Evolutionary conservation across 1,140 invertebrate species (phyloP), one percentile per base, ranked within the genome.

Genomic region (Pissodes strobi): DNA sequence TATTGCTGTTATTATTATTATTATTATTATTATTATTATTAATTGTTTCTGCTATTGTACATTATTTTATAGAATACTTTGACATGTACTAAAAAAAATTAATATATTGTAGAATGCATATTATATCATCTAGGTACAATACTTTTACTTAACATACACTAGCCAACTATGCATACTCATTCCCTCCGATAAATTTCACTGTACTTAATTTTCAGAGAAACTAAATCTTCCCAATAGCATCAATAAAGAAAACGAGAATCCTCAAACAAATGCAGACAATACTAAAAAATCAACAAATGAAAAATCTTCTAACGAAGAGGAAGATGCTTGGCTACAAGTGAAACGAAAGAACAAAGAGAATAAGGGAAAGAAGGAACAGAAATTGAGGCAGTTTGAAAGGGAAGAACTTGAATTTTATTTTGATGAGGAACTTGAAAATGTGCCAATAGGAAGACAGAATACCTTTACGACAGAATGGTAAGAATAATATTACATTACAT

Each of bases 341-440:
- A 75, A 73, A 49, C 64, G 76, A 23, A 76, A 76, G 68, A 71
- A 67, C 43, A 72, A 73, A 43, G 73, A 83, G 77, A 79, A 77
- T 30, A 77, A 72, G 57, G 74, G 78, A 2, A 27, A 73, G 48
- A 72, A 75, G 69, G 61, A 80, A 75, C 67, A 65, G 60, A 61
- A 80, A 79, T 59, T 51, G 34, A 73, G 72, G 57, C 34, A 59
- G 21, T 34, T 66, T 37, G 85, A 88, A 77, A 85, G 88, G 62
- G 93, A 95, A 78, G 95, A 98, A 77, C 80, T 98, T 58, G 92
- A 97, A 78, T 98, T 99, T 81, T 91, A 96, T 81, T 96, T 98
- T 81, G 96, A 99, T 77, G 95, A 98, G 81, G 96, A 99, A 78
- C 80, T 97, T 30, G 90, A 94, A 85, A 58, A 80, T 79, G 73